These are phyloP conservation scores for Telmatherina bonti DNA, from an alignment of 2,797 vertebrate genomes.

Conservation along the genomic window DNA sequence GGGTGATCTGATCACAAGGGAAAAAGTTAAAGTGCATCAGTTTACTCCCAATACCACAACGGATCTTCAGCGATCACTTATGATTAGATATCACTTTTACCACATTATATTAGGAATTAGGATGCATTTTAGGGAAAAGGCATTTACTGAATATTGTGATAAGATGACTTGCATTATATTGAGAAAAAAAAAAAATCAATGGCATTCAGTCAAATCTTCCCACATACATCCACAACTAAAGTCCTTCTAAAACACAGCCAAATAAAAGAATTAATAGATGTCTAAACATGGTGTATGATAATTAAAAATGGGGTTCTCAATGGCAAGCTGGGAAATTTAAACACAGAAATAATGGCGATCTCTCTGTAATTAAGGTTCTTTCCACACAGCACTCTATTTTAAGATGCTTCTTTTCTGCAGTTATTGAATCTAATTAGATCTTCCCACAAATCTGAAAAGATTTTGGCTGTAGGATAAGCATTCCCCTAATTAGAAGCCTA, in stretches of 20 bases:
- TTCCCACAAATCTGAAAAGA: background rate
- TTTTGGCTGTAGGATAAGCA: background rate
- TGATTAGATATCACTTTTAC: too few relatives aligned
- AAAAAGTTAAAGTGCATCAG: too few relatives aligned
- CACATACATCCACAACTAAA: background rate
- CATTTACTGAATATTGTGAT: too few relatives aligned
- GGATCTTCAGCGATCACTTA: too few relatives aligned
- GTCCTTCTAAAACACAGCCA: background rate
- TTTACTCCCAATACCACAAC: too few relatives aligned
- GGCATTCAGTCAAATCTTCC: background rate
- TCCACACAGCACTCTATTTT: slow-evolving; percentile 2
- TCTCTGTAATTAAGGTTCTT: slow-evolving; percentile 1
- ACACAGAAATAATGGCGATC: background rate
- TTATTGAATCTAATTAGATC: slow-evolving; percentile 2
- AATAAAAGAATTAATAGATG: background rate
- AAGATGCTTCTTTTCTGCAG: background rate
- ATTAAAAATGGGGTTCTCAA: background rate
- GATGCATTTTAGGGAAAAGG: too few relatives aligned
- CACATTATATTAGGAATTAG: too few relatives aligned
- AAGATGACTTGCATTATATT: too few relatives aligned
- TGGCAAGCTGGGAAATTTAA: background rate
- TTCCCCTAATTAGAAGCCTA: slow-evolving; percentile 5
- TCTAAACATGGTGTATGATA: background rate
- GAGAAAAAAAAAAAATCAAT: too few relatives aligned
- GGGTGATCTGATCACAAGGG: too few relatives aligned